Percentiles rank a stretch among this genome's conserved stretches.
Conservation (phyloP, 2,113 vertebrate species). For the Sigmodon hispidus region DNA sequence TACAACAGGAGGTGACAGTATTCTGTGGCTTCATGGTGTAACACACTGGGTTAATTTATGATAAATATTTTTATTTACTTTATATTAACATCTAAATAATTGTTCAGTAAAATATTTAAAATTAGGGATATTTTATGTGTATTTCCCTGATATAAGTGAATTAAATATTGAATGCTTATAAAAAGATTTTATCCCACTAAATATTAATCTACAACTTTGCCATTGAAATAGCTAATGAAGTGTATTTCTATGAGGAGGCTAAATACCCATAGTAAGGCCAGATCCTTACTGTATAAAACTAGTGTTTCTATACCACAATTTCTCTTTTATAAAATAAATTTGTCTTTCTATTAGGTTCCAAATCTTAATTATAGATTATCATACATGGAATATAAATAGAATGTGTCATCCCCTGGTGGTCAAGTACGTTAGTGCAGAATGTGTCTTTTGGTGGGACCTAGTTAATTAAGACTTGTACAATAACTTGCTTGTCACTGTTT, state of each 20-base stretch:
- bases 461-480: conserved; percentile 67
- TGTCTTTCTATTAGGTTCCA: neutral
- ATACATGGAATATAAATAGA: neutral
- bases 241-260: neutral
- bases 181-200: neutral
- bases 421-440: conserved; percentile 7
- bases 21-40: neutral
- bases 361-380: conserved; percentile 7
- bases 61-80: neutral
- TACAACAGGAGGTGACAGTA: neutral
- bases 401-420: neutral
- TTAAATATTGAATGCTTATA: conserved; percentile 5
- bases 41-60: neutral
- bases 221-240: neutral
- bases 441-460: conserved; percentile 43
- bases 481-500: conserved; percentile 52
- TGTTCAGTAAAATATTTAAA: neutral
- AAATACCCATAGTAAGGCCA: neutral
- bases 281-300: neutral
- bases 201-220: neutral
- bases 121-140: neutral
- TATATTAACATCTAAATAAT: neutral
- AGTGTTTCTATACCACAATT: neutral
- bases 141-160: neutral
- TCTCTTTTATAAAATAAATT: conserved; percentile 8